A percentile compares a stretch with the other conserved stretches of the same genome.
phyloP scores from a whole-genome alignment of 2,113 vertebrate species.

The Malurus cyaneus region DNA sequence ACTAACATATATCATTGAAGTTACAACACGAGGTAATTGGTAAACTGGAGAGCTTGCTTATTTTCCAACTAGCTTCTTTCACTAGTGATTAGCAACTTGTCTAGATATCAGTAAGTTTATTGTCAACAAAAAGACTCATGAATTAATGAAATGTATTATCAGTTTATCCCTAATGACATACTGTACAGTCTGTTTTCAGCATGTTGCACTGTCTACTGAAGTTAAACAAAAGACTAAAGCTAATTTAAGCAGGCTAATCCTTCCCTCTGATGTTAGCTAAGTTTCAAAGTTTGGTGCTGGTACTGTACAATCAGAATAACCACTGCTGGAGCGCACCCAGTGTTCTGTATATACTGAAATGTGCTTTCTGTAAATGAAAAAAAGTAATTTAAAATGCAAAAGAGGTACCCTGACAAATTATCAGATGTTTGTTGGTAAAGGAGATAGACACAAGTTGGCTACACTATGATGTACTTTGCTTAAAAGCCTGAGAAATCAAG shows the following conservation, averaged over 20 bases:
- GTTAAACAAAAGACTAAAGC: not conserved
- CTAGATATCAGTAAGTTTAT: not conserved
- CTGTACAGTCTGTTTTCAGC: not conserved
- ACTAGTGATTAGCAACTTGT: not conserved
- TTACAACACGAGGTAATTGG: not conserved
- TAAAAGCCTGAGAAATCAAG: not conserved
- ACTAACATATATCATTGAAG: not conserved
- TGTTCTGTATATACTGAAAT: not conserved
- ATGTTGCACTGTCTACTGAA: not conserved
- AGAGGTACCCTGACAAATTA: not conserved
- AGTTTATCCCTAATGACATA: not conserved
- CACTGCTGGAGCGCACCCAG: not conserved
- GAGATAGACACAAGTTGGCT: not conserved
- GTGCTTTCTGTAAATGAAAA: not conserved
- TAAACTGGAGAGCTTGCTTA: not conserved
- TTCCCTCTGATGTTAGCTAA: not conserved
- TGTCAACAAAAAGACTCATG: not conserved
- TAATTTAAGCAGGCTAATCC: not conserved
- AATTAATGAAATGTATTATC: not conserved
- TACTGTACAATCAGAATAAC: not conserved
- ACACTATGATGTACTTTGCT: not conserved
- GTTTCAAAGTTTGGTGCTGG: not conserved
- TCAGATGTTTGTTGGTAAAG: not conserved
- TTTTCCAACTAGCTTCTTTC: not conserved
- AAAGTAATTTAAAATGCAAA: not conserved